phyloP scores from a whole-genome alignment of 2,888 invertebrate species.

The Nebria brevicollis region DNA sequence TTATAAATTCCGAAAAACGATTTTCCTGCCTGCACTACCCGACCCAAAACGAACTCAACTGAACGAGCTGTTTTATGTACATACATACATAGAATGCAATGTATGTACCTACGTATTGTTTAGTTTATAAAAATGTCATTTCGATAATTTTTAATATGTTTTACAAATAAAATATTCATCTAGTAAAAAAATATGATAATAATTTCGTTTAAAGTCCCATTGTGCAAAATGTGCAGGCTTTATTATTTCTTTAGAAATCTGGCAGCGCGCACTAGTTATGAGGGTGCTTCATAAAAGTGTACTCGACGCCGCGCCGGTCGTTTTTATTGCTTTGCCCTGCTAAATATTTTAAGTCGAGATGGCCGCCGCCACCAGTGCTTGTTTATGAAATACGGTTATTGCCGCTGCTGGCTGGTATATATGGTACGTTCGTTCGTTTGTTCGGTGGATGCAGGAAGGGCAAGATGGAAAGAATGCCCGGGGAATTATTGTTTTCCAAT shows the following conservation, averaged over 20 bases:
- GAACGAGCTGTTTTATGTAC: too few relatives aligned
- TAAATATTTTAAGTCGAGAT: conserved; percentile 46
- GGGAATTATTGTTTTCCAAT: conserved; percentile 65
- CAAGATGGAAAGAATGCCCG: conserved; percentile 49
- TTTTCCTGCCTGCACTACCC: conserved; percentile 13
- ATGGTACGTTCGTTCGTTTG: conserved; percentile 54
- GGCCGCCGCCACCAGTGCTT: conserved; percentile 39
- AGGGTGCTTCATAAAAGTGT: neutral
- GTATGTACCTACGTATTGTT: too few relatives aligned
- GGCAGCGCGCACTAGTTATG: neutral
- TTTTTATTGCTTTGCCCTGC: conserved; percentile 37
- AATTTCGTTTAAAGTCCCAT: neutral
- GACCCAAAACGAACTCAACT: too few relatives aligned
- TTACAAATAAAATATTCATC: neutral
- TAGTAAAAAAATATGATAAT: neutral
- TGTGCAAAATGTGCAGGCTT: neutral
- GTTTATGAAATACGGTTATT: conserved; percentile 59
- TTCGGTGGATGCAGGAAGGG: conserved; percentile 31
- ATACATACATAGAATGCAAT: too few relatives aligned
- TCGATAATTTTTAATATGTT: too few relatives aligned
- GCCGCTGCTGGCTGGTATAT: conserved; percentile 46
- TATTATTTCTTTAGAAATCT: neutral
- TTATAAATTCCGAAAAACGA: conserved; percentile 62
- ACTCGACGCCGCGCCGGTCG: neutral
- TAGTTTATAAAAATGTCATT: too few relatives aligned